These are phyloP conservation scores for Acronicta leporina DNA, from an alignment of 2,888 invertebrate species.

Conservation along the genomic window DNA sequence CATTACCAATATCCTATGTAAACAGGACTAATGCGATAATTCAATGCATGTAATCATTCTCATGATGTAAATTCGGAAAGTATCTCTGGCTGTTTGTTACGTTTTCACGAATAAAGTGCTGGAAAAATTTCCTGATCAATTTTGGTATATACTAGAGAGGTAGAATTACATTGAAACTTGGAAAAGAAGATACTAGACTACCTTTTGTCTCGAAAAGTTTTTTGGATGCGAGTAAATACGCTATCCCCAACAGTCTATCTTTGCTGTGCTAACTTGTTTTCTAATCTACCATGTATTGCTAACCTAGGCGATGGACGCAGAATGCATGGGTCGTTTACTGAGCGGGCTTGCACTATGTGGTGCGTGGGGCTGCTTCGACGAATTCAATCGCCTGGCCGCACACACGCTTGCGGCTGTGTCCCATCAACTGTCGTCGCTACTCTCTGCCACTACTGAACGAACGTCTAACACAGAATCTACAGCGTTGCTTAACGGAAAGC, in stretches of 20 bases:
- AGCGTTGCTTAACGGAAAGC: constrained; percentile 79
- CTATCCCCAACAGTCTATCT: too few relatives aligned
- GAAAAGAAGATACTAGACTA: too few relatives aligned
- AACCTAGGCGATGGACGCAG: constrained; percentile 96
- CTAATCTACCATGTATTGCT: neutral
- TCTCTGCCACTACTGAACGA: constrained; percentile 90
- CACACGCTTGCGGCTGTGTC: constrained; percentile 98
- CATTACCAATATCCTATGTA: constrained; percentile 5
- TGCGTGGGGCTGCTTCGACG: constrained; percentile 99
- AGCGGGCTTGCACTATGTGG: constrained; percentile 97
- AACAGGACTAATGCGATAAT: constrained; percentile 4
- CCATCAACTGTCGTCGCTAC: constrained; percentile 97
- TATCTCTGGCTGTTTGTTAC: too few relatives aligned
- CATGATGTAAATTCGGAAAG: too few relatives aligned
- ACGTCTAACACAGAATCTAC: constrained; percentile 53
- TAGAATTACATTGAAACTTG: too few relatives aligned
- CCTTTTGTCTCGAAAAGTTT: too few relatives aligned
- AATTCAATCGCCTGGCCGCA: constrained; percentile 98
- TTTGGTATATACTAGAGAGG: too few relatives aligned
- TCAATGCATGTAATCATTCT: too few relatives aligned
- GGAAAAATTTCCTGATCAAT: too few relatives aligned
- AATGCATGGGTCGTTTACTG: constrained; percentile 98
- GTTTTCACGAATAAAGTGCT: too few relatives aligned
- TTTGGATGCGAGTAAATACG: too few relatives aligned
- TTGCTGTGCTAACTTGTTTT: too few relatives aligned